A percentile compares a stretch with the other conserved stretches of the same genome.
Evolutionary conservation across 2,888 invertebrate species (phyloP).

Genomic region (Acleris laterana): DNA sequence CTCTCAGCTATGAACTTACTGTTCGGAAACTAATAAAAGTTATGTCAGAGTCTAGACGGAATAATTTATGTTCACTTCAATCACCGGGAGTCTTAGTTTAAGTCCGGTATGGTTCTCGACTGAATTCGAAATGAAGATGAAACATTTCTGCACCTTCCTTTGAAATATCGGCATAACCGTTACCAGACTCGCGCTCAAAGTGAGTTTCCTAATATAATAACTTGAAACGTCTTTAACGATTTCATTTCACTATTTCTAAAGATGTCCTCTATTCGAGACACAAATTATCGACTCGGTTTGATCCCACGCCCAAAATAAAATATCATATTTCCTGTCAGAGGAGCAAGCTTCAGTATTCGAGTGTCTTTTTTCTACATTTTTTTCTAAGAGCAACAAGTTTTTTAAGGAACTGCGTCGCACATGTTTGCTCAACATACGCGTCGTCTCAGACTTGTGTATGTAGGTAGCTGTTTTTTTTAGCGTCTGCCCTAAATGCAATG

Average conservation of each 20-base stretch:
- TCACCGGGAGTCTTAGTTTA: background rate
- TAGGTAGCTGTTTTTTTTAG: constrained; percentile 47
- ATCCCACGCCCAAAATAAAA: constrained; percentile 84
- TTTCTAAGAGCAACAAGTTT: constrained; percentile 72
- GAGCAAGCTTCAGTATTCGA: constrained; percentile 76
- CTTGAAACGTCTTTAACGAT: constrained; percentile 71
- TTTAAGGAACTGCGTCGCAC: constrained; percentile 80
- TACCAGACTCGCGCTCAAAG: constrained; percentile 31
- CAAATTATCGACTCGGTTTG: constrained; percentile 82
- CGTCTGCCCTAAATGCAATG: constrained; percentile 44
- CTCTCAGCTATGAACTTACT: constrained; percentile 19
- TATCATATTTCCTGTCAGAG: constrained; percentile 84
- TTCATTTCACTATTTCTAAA: constrained; percentile 73
- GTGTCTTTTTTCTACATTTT: constrained; percentile 66
- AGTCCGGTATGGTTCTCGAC: constrained; percentile 13
- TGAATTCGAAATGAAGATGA: constrained; percentile 11
- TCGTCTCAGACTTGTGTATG: constrained; percentile 55
- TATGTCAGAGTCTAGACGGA: background rate
- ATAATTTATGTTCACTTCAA: constrained; percentile 1
- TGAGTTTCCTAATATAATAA: constrained; percentile 62
- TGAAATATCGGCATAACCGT: constrained; percentile 17
- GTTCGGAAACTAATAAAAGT: constrained; percentile 1
- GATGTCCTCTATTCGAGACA: constrained; percentile 76
- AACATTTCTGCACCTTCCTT: constrained; percentile 11
- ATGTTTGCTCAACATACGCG: constrained; percentile 78